Evolutionary conservation across 2,113 vertebrate genomes (phyloP).

Genomic region (Natator depressus): DNA sequence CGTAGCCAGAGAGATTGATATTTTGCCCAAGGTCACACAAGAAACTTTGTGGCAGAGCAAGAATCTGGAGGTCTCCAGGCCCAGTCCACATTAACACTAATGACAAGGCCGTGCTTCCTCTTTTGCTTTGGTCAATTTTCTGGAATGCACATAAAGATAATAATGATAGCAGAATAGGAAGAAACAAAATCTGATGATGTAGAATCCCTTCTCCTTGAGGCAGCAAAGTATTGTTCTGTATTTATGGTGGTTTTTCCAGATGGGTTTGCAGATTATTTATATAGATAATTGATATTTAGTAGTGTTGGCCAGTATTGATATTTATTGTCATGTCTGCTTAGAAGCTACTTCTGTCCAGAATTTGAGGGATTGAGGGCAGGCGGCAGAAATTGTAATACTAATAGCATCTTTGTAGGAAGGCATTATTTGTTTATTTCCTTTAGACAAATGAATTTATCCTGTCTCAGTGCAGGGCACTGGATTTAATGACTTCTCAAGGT

Average conservation of each 20-base stretch:
- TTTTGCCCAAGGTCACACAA: not conserved
- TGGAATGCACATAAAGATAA: not conserved
- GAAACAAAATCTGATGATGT: not conserved
- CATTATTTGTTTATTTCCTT: too few species aligned
- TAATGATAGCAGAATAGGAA: not conserved
- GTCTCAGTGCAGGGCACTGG: too few species aligned
- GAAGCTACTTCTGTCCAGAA: not conserved
- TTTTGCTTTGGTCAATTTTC: not conserved
- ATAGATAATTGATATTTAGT: too few species aligned
- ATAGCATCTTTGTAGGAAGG: too few species aligned
- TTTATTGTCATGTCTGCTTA: not conserved
- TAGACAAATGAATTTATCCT: too few species aligned
- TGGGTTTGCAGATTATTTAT: too few species aligned
- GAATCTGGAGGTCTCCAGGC: not conserved
- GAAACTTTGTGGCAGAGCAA: not conserved
- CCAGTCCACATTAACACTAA: too few species aligned
- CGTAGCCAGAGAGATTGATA: not conserved
- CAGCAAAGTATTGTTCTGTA: not conserved
- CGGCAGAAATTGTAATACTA: not conserved
- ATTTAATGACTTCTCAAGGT: too few species aligned
- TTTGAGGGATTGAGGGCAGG: not conserved
- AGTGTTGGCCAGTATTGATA: not conserved
- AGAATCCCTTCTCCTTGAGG: not conserved
- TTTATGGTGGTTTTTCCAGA: too few species aligned
- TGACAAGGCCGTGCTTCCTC: not conserved